phyloP scores from a whole-genome alignment of 2,797 vertebrate genomes.

The Sebastes dallii region DNA sequence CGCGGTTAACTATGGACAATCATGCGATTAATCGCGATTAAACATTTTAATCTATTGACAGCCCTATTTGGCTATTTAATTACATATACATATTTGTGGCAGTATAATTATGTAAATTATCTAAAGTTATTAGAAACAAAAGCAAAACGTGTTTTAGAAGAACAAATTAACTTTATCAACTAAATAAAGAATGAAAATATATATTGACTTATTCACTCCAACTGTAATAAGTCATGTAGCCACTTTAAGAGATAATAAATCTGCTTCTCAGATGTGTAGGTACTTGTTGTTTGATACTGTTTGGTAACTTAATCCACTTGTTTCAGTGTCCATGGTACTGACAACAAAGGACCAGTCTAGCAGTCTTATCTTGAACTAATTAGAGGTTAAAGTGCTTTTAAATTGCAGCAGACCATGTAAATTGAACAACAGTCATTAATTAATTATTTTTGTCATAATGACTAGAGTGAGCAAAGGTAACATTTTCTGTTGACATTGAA shows the following conservation, averaged over 20 bases:
- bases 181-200: background rate
- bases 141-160: background rate
- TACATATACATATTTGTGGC: background rate
- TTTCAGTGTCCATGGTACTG: background rate
- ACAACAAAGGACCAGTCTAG: background rate
- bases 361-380: background rate
- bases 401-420: background rate
- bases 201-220: background rate
- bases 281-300: background rate
- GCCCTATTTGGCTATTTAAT: background rate
- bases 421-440: background rate
- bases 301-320: background rate
- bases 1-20: too few species aligned
- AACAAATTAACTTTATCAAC: background rate
- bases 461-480: background rate
- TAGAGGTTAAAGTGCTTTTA: background rate
- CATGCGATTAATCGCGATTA: accelerated
- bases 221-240: background rate
- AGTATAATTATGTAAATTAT: background rate
- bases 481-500: background rate
- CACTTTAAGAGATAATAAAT: background rate
- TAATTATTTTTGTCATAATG: background rate
- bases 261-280: background rate
- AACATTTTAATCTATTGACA: too few species aligned
- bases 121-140: background rate